A percentile compares a stretch with the other conserved stretches of the same genome.
These are phyloP conservation scores for Anthrax anthrax DNA, from an alignment of 2,888 invertebrate species.

Conservation along the genomic window DNA sequence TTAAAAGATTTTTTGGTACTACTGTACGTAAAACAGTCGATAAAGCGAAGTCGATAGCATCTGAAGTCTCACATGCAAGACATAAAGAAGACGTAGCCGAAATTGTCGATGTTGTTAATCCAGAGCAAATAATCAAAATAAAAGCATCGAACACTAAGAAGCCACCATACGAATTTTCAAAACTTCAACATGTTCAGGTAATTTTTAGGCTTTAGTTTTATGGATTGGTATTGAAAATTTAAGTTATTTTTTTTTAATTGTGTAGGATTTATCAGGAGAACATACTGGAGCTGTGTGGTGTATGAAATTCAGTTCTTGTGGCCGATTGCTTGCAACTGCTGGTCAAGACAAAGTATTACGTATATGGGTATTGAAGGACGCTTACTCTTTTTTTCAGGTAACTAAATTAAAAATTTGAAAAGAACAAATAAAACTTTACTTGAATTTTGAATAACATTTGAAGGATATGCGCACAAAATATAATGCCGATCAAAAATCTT, in stretches of 20 bases:
- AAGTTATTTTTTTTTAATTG: not conserved
- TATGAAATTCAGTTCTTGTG: conserved; percentile 96
- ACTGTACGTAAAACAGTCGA: conserved; percentile 84
- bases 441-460: conserved; percentile 3
- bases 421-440: too few species aligned
- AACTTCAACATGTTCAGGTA: conserved; percentile 76
- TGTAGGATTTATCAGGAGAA: conserved; percentile 58
- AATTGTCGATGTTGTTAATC: conserved; percentile 66
- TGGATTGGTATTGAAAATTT: too few species aligned
- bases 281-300: conserved; percentile 96
- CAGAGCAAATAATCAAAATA: conserved; percentile 69
- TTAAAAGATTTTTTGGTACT: conserved; percentile 71
- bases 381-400: conserved; percentile 78
- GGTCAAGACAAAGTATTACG: conserved; percentile 90
- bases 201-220: too few species aligned
- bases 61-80: conserved; percentile 74
- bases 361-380: conserved; percentile 89
- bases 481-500: conserved; percentile 74
- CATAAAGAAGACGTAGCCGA: conserved; percentile 78
- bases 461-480: conserved; percentile 93
- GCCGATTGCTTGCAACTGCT: conserved; percentile 86
- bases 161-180: conserved; percentile 92
- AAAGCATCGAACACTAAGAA: conserved; percentile 94
- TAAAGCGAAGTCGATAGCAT: conserved; percentile 79
- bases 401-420: too few species aligned